Evolutionary conservation across 2,888 invertebrate species (phyloP).

Genomic region (Lacanobia oleracea): DNA sequence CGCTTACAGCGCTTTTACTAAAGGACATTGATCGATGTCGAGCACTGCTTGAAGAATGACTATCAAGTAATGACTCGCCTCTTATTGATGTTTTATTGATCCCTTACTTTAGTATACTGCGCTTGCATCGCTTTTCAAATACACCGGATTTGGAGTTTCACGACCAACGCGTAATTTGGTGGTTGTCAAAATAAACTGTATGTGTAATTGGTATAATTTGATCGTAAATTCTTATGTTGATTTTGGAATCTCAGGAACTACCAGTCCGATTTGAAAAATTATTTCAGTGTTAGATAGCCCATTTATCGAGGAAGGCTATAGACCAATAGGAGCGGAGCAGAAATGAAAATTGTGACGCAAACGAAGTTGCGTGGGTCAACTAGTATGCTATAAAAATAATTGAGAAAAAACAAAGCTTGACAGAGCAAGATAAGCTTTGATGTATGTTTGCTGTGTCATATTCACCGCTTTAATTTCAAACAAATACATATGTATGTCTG

Average conservation of each 20-base stretch:
- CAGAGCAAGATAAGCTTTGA: too few relatives aligned
- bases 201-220: neutral
- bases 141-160: slow-evolving; percentile 43
- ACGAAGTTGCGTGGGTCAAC: too few relatives aligned
- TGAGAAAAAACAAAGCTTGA: too few relatives aligned
- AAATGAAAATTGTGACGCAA: too few relatives aligned
- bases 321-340: too few relatives aligned
- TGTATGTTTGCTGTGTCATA: neutral
- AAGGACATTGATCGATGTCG: slow-evolving; percentile 73
- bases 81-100: slow-evolving; percentile 64
- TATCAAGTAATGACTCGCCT: slow-evolving; percentile 68
- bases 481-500: too few relatives aligned
- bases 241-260: too few relatives aligned
- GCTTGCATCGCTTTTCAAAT: slow-evolving; percentile 26
- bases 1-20: slow-evolving; percentile 50
- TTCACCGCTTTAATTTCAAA: neutral
- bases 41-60: slow-evolving; percentile 64
- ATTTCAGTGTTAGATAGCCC: too few relatives aligned
- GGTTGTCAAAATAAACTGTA: neutral
- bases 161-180: slow-evolving; percentile 1
- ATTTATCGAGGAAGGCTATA: too few relatives aligned
- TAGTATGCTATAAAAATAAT: neutral
- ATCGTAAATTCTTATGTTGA: neutral
- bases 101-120: slow-evolving; percentile 37
- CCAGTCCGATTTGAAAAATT: too few relatives aligned